phyloP scores from a whole-genome alignment of 2,797 vertebrate species.

The Cygnus olor region DNA sequence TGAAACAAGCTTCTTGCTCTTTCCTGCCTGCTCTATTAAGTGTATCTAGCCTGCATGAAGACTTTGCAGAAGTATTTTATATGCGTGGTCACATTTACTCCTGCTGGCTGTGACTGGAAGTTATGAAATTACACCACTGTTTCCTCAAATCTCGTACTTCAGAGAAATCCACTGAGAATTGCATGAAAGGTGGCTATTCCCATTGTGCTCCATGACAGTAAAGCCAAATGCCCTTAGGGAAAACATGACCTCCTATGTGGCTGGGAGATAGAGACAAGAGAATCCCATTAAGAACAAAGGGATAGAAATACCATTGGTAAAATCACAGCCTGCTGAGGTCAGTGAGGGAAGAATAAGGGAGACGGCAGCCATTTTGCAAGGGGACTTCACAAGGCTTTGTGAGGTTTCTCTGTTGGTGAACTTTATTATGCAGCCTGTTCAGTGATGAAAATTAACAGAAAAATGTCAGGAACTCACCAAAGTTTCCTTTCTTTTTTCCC shows the following conservation, averaged over 20 bases:
- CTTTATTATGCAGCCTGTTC: not conserved
- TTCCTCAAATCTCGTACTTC: not conserved
- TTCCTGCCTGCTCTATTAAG: not conserved
- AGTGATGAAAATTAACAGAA: not conserved
- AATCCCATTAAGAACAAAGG: slow-evolving; percentile 14
- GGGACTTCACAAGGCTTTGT: not conserved
- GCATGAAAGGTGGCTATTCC: not conserved
- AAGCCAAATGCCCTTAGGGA: not conserved
- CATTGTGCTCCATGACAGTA: not conserved
- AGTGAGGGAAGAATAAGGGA: not conserved
- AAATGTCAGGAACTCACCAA: not conserved
- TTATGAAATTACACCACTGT: not conserved
- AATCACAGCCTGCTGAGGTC: not conserved
- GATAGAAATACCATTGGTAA: not conserved
- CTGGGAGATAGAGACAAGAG: not conserved
- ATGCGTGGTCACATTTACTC: not conserved
- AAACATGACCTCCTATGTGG: not conserved
- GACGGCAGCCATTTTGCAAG: not conserved
- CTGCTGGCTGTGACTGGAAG: not conserved
- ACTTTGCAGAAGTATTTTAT: not conserved
- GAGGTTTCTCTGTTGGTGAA: not conserved
- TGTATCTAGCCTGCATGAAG: not conserved
- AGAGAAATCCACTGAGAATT: not conserved
- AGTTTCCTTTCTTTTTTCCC: not conserved
- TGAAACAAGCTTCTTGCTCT: not conserved